Evolutionary conservation across 2,113 vertebrate species (phyloP).

Genomic region (Embiotoca jacksoni): DNA sequence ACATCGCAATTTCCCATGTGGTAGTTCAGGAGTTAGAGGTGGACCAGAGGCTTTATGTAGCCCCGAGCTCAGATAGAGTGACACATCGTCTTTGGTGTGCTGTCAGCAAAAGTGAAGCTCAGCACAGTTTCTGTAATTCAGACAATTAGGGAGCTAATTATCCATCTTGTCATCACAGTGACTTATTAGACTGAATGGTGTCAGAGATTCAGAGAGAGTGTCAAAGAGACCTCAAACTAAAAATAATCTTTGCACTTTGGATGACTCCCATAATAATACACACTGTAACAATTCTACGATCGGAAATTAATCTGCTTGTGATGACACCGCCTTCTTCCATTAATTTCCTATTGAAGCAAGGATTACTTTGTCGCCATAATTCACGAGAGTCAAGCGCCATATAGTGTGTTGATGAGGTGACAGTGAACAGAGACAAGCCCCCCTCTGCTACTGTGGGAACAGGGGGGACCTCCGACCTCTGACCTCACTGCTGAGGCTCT

Average conservation of each 20-base stretch:
- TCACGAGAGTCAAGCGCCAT: slow-evolving; percentile 46
- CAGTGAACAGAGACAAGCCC: slow-evolving; percentile 73
- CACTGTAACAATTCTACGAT: slow-evolving; percentile 1
- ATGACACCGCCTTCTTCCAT: slow-evolving; percentile 26
- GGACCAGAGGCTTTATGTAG: not conserved
- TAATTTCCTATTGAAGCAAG: slow-evolving; percentile 25
- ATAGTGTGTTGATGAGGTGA: slow-evolving; percentile 65
- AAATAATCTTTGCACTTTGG: slow-evolving; percentile 55
- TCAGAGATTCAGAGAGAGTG: slow-evolving; percentile 53
- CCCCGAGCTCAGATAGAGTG: not conserved
- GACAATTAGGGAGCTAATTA: slow-evolving; percentile 66
- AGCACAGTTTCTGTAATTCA: slow-evolving; percentile 31
- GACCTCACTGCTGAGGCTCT: slow-evolving; percentile 44
- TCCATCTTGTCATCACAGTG: slow-evolving; percentile 53
- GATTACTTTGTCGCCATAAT: slow-evolving; percentile 24
- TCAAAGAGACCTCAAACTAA: slow-evolving; percentile 24
- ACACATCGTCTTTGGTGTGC: slow-evolving; percentile 17
- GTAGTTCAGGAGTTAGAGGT: slow-evolving; percentile 4
- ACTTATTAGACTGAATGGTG: slow-evolving; percentile 60
- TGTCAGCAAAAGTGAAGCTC: slow-evolving; percentile 5
- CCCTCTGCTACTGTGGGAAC: slow-evolving; percentile 77
- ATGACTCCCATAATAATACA: slow-evolving; percentile 23
- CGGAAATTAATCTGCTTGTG: slow-evolving; percentile 26
- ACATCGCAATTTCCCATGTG: slow-evolving; percentile 38
- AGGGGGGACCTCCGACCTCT: slow-evolving; percentile 69